phyloP scores from a whole-genome alignment of 2,888 invertebrate genomes.

The Andrena dorsata region DNA sequence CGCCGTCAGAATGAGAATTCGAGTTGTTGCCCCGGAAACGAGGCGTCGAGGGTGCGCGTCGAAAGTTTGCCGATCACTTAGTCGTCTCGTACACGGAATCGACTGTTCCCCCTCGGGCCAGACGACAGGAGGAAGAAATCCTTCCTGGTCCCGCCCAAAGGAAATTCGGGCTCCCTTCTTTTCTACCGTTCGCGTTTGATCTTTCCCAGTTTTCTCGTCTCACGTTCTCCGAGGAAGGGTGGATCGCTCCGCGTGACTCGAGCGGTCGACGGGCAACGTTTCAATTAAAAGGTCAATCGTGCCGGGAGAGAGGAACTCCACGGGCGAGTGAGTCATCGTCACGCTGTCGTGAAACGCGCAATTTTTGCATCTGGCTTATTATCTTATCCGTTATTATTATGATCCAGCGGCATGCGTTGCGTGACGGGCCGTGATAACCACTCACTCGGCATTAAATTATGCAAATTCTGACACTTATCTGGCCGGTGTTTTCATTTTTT shows the following conservation, averaged over 20 bases:
- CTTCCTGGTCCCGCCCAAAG: background rate
- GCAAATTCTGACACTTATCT: slow-evolving; percentile 46
- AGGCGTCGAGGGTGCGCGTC: background rate
- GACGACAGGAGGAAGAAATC: background rate
- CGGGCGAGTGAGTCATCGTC: slow-evolving; percentile 33
- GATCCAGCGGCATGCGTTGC: slow-evolving; percentile 28
- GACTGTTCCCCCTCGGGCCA: slow-evolving; percentile 14
- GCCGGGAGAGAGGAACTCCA: background rate
- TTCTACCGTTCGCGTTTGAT: too few species aligned
- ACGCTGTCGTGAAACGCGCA: slow-evolving; percentile 24
- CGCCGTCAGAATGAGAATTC: slow-evolving; percentile 21
- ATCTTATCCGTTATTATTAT: slow-evolving; percentile 46
- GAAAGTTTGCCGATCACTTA: slow-evolving; percentile 50
- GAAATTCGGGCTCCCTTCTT: background rate
- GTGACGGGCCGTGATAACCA: slow-evolving; percentile 37
- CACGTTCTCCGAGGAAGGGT: background rate
- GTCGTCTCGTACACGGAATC: slow-evolving; percentile 22
- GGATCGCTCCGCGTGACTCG: slow-evolving; percentile 8
- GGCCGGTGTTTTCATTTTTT: slow-evolving; percentile 27
- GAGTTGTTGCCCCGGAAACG: slow-evolving; percentile 20
- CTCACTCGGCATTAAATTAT: slow-evolving; percentile 37
- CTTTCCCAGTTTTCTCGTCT: background rate
- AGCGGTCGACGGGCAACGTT: background rate
- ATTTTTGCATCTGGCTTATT: slow-evolving; percentile 23
- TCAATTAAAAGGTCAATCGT: slow-evolving; percentile 30